These are phyloP conservation scores for Saguinus midas DNA, from an alignment of 2,113 vertebrate genomes.

Conservation along the genomic window DNA sequence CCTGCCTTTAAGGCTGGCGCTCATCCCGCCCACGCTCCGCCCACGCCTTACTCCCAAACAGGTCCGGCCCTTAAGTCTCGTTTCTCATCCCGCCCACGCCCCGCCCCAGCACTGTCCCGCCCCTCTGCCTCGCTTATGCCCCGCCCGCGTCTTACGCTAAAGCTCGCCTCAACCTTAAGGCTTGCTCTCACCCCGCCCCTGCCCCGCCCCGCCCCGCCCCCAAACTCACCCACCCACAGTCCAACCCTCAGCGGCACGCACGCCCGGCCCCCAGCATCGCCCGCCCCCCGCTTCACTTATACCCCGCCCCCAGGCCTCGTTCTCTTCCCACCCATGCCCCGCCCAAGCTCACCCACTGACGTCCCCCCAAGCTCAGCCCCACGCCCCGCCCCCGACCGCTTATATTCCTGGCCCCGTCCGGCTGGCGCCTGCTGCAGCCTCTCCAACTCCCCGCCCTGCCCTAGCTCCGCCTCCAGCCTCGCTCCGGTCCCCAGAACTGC, in stretches of 20 bases:
- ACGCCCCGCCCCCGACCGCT: too few relatives aligned
- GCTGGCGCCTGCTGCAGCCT: too few relatives aligned
- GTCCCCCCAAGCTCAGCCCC: neutral
- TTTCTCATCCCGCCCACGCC: neutral
- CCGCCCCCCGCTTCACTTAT: neutral
- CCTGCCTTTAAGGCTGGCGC: too few relatives aligned
- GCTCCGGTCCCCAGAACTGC: fast-evolving
- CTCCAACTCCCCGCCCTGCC: neutral
- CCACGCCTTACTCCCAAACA: neutral
- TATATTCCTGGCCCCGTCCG: neutral
- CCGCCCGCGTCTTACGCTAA: neutral
- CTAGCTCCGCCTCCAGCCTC: neutral
- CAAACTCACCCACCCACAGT: neutral
- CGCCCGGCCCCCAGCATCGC: neutral
- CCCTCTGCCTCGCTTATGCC: neutral
- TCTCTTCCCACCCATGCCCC: neutral
- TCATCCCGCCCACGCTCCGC: neutral
- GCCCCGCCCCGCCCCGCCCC: too few relatives aligned
- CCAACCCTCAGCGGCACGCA: neutral
- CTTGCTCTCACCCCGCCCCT: neutral
- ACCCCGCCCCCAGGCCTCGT: neutral
- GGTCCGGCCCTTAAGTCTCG: too few relatives aligned
- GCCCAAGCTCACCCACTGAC: too few relatives aligned
- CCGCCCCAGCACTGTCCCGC: neutral
- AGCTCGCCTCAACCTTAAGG: neutral